A percentile compares a stretch with the other conserved stretches of the same genome.
phyloP scores from a whole-genome alignment of 2,113 vertebrate genomes.

The Chaetodon auriga region DNA sequence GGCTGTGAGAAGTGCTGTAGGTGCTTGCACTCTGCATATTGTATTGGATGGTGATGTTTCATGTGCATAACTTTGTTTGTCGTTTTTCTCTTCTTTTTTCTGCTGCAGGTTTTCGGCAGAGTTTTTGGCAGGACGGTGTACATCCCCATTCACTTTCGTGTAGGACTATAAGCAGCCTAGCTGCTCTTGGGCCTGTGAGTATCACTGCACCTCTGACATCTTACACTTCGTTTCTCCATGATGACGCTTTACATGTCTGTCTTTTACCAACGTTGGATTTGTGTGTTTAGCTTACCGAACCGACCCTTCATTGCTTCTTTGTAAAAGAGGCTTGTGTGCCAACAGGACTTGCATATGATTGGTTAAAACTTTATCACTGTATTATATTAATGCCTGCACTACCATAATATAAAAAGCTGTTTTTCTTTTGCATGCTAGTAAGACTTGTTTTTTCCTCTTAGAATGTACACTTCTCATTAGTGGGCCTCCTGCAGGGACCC shows the following conservation, averaged over 20 bases:
- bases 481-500: constrained; percentile 2
- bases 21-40: too few species aligned
- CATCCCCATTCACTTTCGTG: background rate
- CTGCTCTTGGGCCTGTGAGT: background rate
- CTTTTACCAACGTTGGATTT: background rate
- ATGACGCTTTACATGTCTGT: background rate
- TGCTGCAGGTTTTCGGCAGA: background rate
- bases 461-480: background rate
- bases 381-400: background rate
- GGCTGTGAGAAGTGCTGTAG: too few species aligned
- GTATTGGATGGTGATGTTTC: background rate
- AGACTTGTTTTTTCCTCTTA: constrained; percentile 14
- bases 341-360: background rate
- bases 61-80: background rate
- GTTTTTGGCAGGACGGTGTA: background rate
- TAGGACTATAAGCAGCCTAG: background rate
- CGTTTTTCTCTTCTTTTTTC: background rate
- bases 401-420: background rate
- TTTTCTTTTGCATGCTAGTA: background rate
- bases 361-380: background rate
- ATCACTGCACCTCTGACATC: background rate
- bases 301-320: background rate
- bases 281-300: background rate
- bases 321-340: background rate
- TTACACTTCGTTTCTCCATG: background rate